Evolutionary conservation across 1,140 invertebrate species (phyloP), one percentile per base, ranked within the genome.

Genomic region (Mactra quadrangularis): DNA sequence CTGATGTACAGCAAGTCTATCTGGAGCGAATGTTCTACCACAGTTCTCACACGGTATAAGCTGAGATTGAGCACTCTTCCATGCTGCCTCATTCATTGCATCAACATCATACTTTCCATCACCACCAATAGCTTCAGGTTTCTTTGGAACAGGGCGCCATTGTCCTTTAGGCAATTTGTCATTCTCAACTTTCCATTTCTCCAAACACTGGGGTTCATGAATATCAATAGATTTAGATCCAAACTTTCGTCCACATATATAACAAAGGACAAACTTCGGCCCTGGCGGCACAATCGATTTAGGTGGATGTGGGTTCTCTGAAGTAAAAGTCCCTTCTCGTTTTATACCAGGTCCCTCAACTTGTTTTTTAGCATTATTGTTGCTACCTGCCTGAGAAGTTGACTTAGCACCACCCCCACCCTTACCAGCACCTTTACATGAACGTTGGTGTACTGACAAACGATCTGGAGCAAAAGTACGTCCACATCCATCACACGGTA

Each of bases 171-270:
- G 95, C 50, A 96, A 89, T 87, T 95, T 95, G n/a, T 94, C 92
- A 87, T 96, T 96, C 88, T 96, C 95, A 55, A 93, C 90, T 50
- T 95, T 94, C 95, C 96, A 96, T 88, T 96, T 96, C 88, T 95
- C 94, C 41, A 96, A 88, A 88, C 96, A 97, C 84, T 96, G 95
- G 0, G 96, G 95, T 88, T 96, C 95, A 91, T 97, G 96, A 78
- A 96, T 96, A n/a, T 89, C 91, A 68, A 97, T 95, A 29, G 95
- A 96, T 78, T 94, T 94, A 0, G 95, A 89, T 7, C 96, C 96
- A 90, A 96, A 97, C 86, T 96, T 94, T 62, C 95, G 93, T 3
- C 96, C 95, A 86, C 92, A 93, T 68, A 97, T 95, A 88, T 96
- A 96, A 88, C 96, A 97, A 15, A 95, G 93, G 2, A 95, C 94